A percentile compares a stretch with the other conserved stretches of the same genome.
These are phyloP conservation scores for Acromyrmex heyeri DNA, from an alignment of 1,140 invertebrate genomes.

Conservation along the genomic window DNA sequence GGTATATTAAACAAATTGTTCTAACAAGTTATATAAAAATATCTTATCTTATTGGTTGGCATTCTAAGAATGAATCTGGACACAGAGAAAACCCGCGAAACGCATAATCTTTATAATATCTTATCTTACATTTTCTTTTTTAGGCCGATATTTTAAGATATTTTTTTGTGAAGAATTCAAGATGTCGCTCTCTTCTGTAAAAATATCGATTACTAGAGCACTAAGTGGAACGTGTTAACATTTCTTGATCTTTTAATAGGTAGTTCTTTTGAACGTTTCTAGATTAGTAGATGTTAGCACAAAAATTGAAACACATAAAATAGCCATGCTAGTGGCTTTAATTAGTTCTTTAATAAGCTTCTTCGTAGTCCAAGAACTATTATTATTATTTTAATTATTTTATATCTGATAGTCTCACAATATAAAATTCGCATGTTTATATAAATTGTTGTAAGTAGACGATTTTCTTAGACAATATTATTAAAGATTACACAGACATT, in stretches of 20 bases:
- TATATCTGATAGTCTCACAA: constrained; percentile 8
- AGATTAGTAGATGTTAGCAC: constrained; percentile 62
- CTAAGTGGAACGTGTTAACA: constrained; percentile 26
- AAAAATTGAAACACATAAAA: constrained; percentile 40
- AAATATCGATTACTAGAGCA: background rate
- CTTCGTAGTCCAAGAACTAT: background rate
- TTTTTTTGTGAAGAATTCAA: background rate
- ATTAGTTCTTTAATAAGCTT: background rate
- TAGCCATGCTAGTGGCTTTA: background rate
- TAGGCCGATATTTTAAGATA: background rate
- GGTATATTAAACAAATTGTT: background rate
- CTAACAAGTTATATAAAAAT: background rate
- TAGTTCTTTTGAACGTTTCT: constrained; percentile 36
- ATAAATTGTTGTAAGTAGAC: constrained; percentile 22
- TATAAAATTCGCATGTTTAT: constrained; percentile 29
- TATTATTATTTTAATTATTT: background rate
- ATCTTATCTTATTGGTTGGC: too few species aligned
- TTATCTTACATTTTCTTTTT: background rate
- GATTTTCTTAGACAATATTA: constrained; percentile 31
- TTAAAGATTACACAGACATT: background rate
- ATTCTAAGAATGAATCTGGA: too few species aligned
- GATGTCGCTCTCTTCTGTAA: constrained; percentile 57
- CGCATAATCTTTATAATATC: background rate
- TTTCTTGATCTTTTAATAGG: constrained; percentile 61
- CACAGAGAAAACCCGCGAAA: too few species aligned